Conservation (phyloP, 2,797 vertebrate genomes). For the Bradypodion ventrale region DNA sequence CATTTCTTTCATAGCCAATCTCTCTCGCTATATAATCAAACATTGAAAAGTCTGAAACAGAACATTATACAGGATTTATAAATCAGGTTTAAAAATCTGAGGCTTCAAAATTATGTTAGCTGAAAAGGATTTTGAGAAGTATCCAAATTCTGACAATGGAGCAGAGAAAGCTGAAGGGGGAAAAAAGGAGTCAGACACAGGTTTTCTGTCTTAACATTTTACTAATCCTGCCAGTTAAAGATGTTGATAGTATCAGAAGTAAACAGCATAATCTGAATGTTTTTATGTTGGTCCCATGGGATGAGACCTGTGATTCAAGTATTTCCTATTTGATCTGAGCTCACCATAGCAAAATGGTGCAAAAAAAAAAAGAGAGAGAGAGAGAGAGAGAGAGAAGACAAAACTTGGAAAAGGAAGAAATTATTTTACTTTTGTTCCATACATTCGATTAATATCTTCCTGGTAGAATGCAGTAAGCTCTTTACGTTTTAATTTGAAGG, state of each 20-base stretch:
- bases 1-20: constrained; percentile 75
- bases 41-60: constrained; percentile 80
- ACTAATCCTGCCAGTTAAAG: constrained; percentile 72
- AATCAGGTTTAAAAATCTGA: constrained; percentile 81
- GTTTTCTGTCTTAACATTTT: constrained; percentile 73
- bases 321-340: constrained; percentile 78
- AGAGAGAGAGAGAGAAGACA: neutral
- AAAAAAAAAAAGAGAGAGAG: constrained; percentile 20
- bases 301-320: constrained; percentile 78
- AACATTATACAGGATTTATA: constrained; percentile 81
- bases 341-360: constrained; percentile 60
- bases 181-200: constrained; percentile 72
- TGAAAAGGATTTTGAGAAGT: constrained; percentile 62
- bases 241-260: constrained; percentile 57
- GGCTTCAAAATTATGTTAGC: constrained; percentile 73
- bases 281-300: constrained; percentile 71
- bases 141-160: constrained; percentile 69
- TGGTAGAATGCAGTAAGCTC: constrained; percentile 90
- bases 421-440: constrained; percentile 81
- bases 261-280: constrained; percentile 65
- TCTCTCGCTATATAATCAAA: constrained; percentile 78
- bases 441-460: constrained; percentile 91
- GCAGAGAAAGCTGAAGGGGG: constrained; percentile 51
- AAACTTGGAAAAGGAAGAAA: neutral
- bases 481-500: constrained; percentile 94